These are phyloP conservation scores for Microctenopoma lineatum DNA, from an alignment of 2,797 vertebrate genomes.

Conservation along the genomic window DNA sequence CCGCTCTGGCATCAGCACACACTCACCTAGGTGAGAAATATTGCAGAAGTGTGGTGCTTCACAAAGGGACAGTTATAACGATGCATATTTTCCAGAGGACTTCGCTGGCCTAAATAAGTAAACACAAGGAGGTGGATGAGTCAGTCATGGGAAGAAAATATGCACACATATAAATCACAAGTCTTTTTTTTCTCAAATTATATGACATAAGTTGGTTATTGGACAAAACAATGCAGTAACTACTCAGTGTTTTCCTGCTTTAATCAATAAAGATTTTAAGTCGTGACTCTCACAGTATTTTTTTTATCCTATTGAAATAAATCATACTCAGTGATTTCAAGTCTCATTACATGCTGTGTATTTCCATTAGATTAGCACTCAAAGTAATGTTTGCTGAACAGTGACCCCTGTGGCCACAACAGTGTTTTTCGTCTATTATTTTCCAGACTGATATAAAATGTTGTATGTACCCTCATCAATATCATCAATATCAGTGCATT, in stretches of 20 bases:
- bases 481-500: no score
- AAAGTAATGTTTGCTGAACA: not conserved
- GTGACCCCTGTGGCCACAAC: not conserved
- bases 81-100: constrained; percentile 87
- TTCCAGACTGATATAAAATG: not conserved
- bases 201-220: constrained; percentile 40
- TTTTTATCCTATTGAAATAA: no score
- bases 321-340: no score
- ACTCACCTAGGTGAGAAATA: constrained; percentile 88
- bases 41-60: constrained; percentile 87
- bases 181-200: constrained; percentile 8
- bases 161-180: constrained; percentile 26
- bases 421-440: not conserved
- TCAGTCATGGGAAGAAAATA: constrained; percentile 76
- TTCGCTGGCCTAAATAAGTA: constrained; percentile 80
- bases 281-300: no score
- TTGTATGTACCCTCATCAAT: not conserved
- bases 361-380: no score
- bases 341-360: no score
- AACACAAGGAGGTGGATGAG: constrained; percentile 79
- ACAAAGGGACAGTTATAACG: constrained; percentile 88
- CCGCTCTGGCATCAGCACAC: constrained; percentile 76
- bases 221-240: constrained; percentile 18
- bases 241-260: no score
- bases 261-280: no score